A percentile compares a stretch with the other conserved stretches of the same genome.
phyloP scores from a whole-genome alignment of 1,140 invertebrate genomes.

The Heterodera schachtii region DNA sequence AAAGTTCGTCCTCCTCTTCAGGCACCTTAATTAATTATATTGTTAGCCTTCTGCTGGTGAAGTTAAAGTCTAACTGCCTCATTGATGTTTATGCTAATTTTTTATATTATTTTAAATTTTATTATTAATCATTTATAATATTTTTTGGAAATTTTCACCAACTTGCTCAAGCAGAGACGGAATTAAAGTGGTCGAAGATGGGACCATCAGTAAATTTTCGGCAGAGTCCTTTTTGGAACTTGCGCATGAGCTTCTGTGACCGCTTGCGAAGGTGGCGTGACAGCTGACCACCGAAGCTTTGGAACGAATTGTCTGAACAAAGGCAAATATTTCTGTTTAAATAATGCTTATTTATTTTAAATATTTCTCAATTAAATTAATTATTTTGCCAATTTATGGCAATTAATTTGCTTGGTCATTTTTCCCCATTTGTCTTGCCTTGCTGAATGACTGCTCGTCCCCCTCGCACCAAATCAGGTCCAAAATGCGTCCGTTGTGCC shows the following conservation, averaged over 20 bases:
- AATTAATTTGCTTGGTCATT: slow-evolving; percentile 14
- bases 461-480: slow-evolving; percentile 59
- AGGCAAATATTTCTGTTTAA: background rate
- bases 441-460: slow-evolving; percentile 18
- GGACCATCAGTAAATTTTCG: background rate
- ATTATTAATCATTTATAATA: too few relatives aligned
- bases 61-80: too few relatives aligned
- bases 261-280: background rate
- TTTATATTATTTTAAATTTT: too few relatives aligned
- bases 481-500: slow-evolving; percentile 57
- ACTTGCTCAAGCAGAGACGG: background rate
- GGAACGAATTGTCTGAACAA: background rate
- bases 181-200: background rate
- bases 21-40: background rate
- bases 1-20: background rate
- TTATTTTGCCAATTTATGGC: too few relatives aligned
- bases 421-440: background rate
- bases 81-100: too few relatives aligned
- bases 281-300: slow-evolving; percentile 2
- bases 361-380: too few relatives aligned
- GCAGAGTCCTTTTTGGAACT: slow-evolving; percentile 12
- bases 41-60: background rate
- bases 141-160: background rate
- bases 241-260: slow-evolving; percentile 10
- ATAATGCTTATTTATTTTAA: too few relatives aligned